These are phyloP conservation scores for Megaceryle maxima DNA, from an alignment of 2,113 vertebrate species.

Conservation along the genomic window DNA sequence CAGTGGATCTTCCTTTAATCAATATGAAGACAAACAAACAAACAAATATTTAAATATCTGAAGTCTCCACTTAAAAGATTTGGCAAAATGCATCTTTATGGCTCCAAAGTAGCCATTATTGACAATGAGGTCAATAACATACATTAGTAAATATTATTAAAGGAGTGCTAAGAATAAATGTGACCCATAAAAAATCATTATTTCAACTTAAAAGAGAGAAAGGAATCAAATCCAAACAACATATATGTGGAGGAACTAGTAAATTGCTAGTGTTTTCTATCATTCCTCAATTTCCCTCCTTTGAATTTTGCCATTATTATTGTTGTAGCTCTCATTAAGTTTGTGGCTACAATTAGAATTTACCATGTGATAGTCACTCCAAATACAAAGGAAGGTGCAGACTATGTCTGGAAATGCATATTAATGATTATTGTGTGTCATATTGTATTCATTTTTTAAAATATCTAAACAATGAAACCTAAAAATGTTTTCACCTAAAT, in stretches of 20 bases:
- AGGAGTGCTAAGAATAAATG: neutral
- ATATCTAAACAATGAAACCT: neutral
- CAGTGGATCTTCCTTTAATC: neutral
- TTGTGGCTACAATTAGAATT: neutral
- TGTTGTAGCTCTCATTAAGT: neutral
- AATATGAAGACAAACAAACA: neutral
- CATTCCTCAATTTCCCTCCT: neutral
- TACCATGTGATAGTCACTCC: neutral
- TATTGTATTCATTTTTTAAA: neutral
- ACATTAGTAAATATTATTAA: neutral
- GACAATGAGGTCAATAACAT: neutral
- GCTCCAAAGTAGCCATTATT: neutral
- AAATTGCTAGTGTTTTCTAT: neutral
- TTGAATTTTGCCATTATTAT: neutral
- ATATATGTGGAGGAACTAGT: neutral
- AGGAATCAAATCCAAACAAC: neutral
- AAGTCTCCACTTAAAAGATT: neutral
- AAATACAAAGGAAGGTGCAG: neutral
- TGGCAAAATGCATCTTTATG: neutral
- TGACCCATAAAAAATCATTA: neutral
- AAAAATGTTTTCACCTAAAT: slow-evolving; percentile 31
- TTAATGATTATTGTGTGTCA: neutral
- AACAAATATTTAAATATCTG: neutral
- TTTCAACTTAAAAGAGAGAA: neutral
- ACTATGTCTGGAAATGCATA: neutral